Evolutionary conservation across 2,797 vertebrate species (phyloP).

Genomic region (Phalanger gymnotis): DNA sequence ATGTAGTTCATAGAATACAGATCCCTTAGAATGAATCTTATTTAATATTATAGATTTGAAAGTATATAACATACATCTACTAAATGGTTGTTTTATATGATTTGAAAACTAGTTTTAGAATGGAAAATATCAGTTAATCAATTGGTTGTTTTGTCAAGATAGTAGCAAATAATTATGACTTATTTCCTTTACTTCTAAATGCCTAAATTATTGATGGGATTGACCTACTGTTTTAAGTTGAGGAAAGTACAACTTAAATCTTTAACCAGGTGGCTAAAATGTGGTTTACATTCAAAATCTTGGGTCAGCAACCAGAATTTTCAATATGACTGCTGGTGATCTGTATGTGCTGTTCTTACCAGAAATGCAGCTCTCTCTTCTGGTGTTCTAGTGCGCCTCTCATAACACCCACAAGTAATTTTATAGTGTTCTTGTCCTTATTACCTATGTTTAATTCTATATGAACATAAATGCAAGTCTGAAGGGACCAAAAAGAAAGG

Average conservation of each 20-base stretch:
- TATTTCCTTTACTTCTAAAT: constrained; percentile 43
- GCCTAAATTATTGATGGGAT: background rate
- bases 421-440: background rate
- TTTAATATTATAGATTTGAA: background rate
- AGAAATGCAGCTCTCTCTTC: background rate
- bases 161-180: constrained; percentile 41
- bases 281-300: constrained; percentile 8
- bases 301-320: constrained; percentile 6
- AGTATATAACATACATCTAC: background rate
- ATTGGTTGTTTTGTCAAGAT: background rate
- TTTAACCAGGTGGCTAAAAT: constrained; percentile 39
- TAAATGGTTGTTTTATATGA: background rate
- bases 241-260: constrained; percentile 25
- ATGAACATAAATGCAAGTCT: background rate
- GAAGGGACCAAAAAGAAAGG: background rate
- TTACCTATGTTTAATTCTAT: background rate
- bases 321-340: background rate
- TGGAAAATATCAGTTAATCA: constrained; percentile 44
- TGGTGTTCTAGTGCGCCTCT: background rate
- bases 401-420: background rate
- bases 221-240: constrained; percentile 38
- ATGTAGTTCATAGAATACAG: background rate
- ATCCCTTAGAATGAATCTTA: background rate
- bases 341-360: background rate
- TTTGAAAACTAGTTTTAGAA: background rate